These are phyloP conservation scores for Odobenus rosmarus DNA, from an alignment of 2,113 vertebrate genomes.

Conservation along the genomic window DNA sequence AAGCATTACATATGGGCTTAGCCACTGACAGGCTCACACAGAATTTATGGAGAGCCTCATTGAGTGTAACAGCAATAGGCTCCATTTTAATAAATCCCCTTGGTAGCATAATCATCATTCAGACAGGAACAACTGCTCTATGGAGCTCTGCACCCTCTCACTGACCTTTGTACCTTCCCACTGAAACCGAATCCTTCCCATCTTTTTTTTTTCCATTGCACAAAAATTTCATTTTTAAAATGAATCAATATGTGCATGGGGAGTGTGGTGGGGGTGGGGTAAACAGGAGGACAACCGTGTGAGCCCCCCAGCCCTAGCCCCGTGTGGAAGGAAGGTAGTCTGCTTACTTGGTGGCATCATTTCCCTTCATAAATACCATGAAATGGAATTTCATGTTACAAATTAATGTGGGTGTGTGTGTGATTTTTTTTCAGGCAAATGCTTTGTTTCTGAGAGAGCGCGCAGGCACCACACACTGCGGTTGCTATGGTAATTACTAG, in stretches of 20 bases:
- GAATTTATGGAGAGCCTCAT: slow-evolving; percentile 66
- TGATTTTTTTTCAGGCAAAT: slow-evolving; percentile 71
- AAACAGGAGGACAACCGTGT: slow-evolving; percentile 1
- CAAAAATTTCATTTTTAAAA: slow-evolving; percentile 75
- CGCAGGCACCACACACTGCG: slow-evolving; percentile 83
- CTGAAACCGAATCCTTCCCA: slow-evolving; percentile 68
- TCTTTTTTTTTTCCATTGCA: slow-evolving; percentile 41
- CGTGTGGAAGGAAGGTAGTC: slow-evolving; percentile 40
- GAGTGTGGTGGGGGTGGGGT: background rate
- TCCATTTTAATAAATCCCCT: slow-evolving; percentile 78
- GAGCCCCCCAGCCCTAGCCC: background rate
- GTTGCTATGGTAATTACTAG: slow-evolving; percentile 90
- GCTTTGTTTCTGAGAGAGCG: slow-evolving; percentile 85
- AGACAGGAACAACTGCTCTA: slow-evolving; percentile 65
- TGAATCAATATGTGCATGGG: slow-evolving; percentile 42
- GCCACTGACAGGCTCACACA: slow-evolving; percentile 48
- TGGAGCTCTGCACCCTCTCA: slow-evolving; percentile 32
- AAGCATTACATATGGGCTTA: slow-evolving; percentile 50
- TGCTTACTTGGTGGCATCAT: slow-evolving; percentile 62
- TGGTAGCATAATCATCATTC: slow-evolving; percentile 71
- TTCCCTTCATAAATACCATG: slow-evolving; percentile 76
- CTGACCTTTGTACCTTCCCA: slow-evolving; percentile 75
- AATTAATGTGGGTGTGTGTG: slow-evolving; percentile 71
- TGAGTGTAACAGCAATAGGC: slow-evolving; percentile 49
- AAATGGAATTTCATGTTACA: slow-evolving; percentile 83